These are phyloP conservation scores for Poecile atricapillus DNA, from an alignment of 2,113 vertebrate genomes.

Conservation along the genomic window DNA sequence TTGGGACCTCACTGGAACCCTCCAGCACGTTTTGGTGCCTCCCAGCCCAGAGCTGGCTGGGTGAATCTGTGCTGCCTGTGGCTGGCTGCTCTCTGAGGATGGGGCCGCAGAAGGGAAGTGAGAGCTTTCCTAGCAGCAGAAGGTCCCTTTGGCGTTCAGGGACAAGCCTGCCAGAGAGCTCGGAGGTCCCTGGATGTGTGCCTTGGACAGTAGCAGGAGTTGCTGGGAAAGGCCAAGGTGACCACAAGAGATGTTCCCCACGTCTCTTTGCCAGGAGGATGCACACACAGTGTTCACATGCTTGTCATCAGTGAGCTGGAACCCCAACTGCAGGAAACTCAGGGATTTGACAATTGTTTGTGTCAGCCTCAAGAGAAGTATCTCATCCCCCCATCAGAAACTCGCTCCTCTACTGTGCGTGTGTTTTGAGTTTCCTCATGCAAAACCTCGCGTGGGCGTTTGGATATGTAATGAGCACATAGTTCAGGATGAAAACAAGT, in stretches of 20 bases:
- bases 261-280: neutral
- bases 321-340: neutral
- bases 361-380: neutral
- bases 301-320: neutral
- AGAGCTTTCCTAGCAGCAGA: neutral
- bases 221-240: neutral
- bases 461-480: conserved; percentile 59
- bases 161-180: neutral
- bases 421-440: conserved; percentile 57
- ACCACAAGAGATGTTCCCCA: neutral
- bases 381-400: neutral
- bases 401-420: neutral
- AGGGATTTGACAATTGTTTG: neutral
- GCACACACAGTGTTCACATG: rapidly evolving
- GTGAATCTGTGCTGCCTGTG: neutral
- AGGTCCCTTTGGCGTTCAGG: neutral
- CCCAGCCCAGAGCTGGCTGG: rapidly evolving
- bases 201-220: neutral
- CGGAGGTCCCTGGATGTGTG: neutral
- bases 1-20: neutral
- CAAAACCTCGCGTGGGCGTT: conserved; percentile 57
- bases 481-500: conserved; percentile 64
- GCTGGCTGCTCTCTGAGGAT: neutral
- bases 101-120: neutral
- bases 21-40: neutral